phyloP scores from a whole-genome alignment of 2,113 vertebrate species.

The Typhlomys cinereus region DNA sequence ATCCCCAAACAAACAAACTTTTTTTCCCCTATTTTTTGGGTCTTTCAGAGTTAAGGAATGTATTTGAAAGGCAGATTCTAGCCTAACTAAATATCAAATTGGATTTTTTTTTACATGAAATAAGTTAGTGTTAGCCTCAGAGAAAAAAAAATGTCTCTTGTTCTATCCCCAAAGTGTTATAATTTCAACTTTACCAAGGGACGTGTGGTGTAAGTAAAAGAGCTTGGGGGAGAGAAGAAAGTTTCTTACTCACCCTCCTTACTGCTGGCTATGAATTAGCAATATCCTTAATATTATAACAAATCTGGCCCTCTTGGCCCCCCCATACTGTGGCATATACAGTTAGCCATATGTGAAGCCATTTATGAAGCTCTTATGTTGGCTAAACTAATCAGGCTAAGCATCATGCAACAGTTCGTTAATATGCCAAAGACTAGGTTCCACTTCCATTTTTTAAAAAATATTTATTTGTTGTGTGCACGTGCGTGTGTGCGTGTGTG shows the following conservation, averaged over 20 bases:
- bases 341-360: not conserved
- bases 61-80: slow-evolving; percentile 38
- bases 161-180: not conserved
- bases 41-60: not conserved
- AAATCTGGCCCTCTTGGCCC: not conserved
- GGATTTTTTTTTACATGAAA: slow-evolving; percentile 51
- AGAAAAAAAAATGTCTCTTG: not conserved
- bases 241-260: not conserved
- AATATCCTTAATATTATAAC: too few species aligned
- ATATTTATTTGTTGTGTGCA: too few species aligned
- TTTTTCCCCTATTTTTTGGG: not conserved
- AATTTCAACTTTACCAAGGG: not conserved
- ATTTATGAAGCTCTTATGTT: slow-evolving; percentile 18
- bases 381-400: not conserved
- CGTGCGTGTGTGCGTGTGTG: too few species aligned
- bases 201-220: not conserved
- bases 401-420: not conserved
- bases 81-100: slow-evolving; percentile 7
- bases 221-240: not conserved
- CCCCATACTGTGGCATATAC: not conserved
- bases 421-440: not conserved
- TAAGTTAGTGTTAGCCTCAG: slow-evolving; percentile 33
- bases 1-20: too few species aligned
- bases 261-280: slow-evolving; percentile 20
- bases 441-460: not conserved